Evolutionary conservation across 2,797 vertebrate genomes (phyloP).

Genomic region (Pangasius macronema): DNA sequence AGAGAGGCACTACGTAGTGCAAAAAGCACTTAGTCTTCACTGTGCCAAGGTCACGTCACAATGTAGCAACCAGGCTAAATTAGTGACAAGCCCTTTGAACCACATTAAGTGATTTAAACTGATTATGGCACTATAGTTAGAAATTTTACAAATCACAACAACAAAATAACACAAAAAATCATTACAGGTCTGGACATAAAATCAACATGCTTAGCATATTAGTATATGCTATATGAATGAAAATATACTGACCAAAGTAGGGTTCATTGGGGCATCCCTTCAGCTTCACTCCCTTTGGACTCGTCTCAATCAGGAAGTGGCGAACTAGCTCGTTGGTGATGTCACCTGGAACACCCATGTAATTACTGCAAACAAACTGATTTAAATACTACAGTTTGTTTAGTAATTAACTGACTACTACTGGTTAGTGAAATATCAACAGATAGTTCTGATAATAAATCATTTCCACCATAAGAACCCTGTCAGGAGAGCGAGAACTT

Average conservation of each 20-base stretch:
- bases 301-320: conserved; percentile 98
- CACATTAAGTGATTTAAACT: not conserved
- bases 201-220: not conserved
- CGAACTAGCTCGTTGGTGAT: conserved; percentile 91
- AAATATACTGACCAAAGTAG: conserved; percentile 87
- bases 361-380: not conserved
- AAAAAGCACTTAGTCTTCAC: conserved; percentile 22
- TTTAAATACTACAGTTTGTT: not conserved
- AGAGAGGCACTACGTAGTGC: conserved; percentile 11
- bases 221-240: not conserved
- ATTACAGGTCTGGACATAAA: not conserved
- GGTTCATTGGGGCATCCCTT: conserved; percentile 98
- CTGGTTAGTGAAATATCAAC: not conserved
- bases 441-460: not conserved
- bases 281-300: conserved; percentile 94
- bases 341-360: conserved; percentile 75
- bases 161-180: not conserved
- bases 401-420: not conserved
- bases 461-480: no score
- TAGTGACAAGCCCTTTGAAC: not conserved
- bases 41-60: not conserved
- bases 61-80: conserved; percentile 22
- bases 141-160: not conserved
- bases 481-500: not conserved
- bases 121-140: not conserved